phyloP scores from a whole-genome alignment of 2,113 vertebrate genomes.

The Nerophis ophidion region DNA sequence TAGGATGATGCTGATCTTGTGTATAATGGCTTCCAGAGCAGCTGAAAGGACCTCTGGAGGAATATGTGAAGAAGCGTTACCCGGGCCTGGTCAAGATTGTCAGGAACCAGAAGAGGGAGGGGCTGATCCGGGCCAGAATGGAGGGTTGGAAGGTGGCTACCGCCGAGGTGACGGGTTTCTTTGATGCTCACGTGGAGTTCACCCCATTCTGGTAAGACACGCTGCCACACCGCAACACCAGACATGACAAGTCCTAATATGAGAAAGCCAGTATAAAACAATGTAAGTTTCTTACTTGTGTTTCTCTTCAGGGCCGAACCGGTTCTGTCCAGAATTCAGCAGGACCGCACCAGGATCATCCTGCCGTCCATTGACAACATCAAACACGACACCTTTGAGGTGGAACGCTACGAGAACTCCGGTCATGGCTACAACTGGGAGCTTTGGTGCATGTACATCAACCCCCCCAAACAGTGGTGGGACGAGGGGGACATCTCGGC shows the following conservation, averaged over 20 bases:
- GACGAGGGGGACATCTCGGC: conserved; percentile 87
- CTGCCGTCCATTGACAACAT: conserved; percentile 98
- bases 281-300: neutral
- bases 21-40: conserved; percentile 74
- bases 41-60: conserved; percentile 88
- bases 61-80: conserved; percentile 94
- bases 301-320: conserved; percentile 84
- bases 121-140: conserved; percentile 90
- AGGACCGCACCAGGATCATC: conserved; percentile 85
- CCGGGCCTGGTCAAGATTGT: conserved; percentile 94
- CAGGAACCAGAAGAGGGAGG: conserved; percentile 90
- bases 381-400: conserved; percentile 90
- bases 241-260: neutral
- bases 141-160: conserved; percentile 95
- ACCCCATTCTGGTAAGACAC: conserved; percentile 86
- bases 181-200: conserved; percentile 97
- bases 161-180: conserved; percentile 89
- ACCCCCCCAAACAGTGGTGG: conserved; percentile 95
- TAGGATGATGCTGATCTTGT: neutral
- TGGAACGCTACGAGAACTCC: conserved; percentile 93
- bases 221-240: neutral
- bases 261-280: neutral
- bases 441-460: conserved; percentile 99
- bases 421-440: conserved; percentile 97
- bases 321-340: conserved; percentile 88